These are phyloP conservation scores for Crocallis elinguaria DNA, from an alignment of 2,888 invertebrate genomes.

Conservation along the genomic window DNA sequence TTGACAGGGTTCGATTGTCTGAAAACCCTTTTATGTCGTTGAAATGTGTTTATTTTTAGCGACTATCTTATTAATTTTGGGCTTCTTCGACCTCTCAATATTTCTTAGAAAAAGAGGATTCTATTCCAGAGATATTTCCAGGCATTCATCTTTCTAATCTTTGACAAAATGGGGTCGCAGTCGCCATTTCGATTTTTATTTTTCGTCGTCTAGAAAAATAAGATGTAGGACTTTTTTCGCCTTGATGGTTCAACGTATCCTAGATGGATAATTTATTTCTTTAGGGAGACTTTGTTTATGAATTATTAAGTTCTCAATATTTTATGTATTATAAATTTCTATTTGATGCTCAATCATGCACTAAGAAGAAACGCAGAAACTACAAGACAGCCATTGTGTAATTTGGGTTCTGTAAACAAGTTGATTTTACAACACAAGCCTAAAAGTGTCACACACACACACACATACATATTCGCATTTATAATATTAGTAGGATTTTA, in stretches of 20 bases:
- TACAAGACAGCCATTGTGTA: too few relatives aligned
- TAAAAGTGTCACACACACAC: too few relatives aligned
- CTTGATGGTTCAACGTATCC: not conserved
- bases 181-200: not conserved
- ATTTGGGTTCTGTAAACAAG: too few relatives aligned
- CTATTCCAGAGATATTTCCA: slow-evolving; percentile 1
- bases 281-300: too few relatives aligned
- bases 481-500: too few relatives aligned
- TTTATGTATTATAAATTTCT: too few relatives aligned
- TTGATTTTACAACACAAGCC: too few relatives aligned
- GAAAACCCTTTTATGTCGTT: slow-evolving; percentile 7
- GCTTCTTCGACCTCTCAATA: slow-evolving; percentile 1
- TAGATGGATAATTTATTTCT: not conserved
- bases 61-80: slow-evolving; percentile 7
- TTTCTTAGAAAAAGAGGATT: slow-evolving; percentile 1
- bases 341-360: too few relatives aligned
- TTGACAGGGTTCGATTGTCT: slow-evolving; percentile 6
- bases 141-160: slow-evolving; percentile 8
- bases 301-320: too few relatives aligned
- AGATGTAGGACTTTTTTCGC: not conserved
- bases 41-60: slow-evolving; percentile 17
- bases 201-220: not conserved
- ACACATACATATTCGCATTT: too few relatives aligned
- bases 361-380: too few relatives aligned
- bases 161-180: slow-evolving; percentile 10